Evolutionary conservation across 2,797 vertebrate species (phyloP).

Genomic region (Sciurus vulgaris): DNA sequence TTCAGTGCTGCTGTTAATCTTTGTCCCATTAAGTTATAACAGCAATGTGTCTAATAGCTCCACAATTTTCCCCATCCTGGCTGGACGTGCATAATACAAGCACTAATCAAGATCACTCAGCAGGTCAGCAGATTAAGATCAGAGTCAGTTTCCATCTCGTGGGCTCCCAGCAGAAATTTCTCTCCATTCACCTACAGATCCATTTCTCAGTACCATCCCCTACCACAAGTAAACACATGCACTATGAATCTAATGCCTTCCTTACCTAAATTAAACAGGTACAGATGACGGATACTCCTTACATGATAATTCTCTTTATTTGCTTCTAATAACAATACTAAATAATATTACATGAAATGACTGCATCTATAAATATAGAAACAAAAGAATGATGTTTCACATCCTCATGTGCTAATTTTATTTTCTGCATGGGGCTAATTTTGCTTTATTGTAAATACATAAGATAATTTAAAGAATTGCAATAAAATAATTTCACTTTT

Average conservation of each 20-base stretch:
- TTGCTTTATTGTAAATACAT: slow-evolving; percentile 36
- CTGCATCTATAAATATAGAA: not conserved
- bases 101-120: slow-evolving; percentile 82
- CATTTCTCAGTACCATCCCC: not conserved
- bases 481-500: slow-evolving; percentile 44
- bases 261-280: slow-evolving; percentile 47
- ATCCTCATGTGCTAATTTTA: not conserved
- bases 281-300: not conserved
- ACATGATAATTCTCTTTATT: slow-evolving; percentile 41
- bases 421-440: slow-evolving; percentile 22
- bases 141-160: slow-evolving; percentile 59
- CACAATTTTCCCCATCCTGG: slow-evolving; percentile 71
- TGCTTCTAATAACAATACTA: slow-evolving; percentile 62
- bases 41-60: slow-evolving; percentile 73
- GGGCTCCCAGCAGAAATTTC: slow-evolving; percentile 49
- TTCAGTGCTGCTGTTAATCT: slow-evolving; percentile 79
- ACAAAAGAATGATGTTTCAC: not conserved
- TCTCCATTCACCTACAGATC: not conserved
- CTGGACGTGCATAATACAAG: slow-evolving; percentile 75
- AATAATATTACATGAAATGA: slow-evolving; percentile 39
- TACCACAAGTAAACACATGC: not conserved
- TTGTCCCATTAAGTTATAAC: slow-evolving; percentile 81
- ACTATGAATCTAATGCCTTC: not conserved
- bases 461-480: slow-evolving; percentile 23
- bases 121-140: slow-evolving; percentile 81